These are phyloP conservation scores for Gymnosoma rotundatum DNA, from an alignment of 2,888 invertebrate species.

Conservation along the genomic window DNA sequence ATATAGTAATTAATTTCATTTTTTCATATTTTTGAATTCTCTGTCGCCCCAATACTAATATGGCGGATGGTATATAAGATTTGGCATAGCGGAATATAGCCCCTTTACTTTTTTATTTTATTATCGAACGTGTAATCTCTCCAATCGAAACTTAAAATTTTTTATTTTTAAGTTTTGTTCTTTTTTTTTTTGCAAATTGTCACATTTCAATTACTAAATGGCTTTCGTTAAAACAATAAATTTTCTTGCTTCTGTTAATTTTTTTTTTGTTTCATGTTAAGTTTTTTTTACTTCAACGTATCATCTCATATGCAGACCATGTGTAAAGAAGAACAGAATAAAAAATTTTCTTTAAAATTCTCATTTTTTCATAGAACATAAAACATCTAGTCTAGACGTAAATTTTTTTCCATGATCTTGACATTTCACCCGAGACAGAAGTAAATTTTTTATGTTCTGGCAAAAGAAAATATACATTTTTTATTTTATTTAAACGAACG, in stretches of 20 bases:
- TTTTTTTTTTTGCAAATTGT: slow-evolving; percentile 45
- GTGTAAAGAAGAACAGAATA: slow-evolving; percentile 42
- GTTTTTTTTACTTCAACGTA: slow-evolving; percentile 23
- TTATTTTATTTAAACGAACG: background rate
- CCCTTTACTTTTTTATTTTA: too few species aligned
- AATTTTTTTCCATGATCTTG: slow-evolving; percentile 68
- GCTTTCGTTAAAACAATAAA: slow-evolving; percentile 25
- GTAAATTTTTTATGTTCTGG: background rate
- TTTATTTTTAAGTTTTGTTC: too few species aligned
- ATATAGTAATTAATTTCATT: too few species aligned
- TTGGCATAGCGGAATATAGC: too few species aligned
- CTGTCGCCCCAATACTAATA: too few species aligned
- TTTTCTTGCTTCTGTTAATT: slow-evolving; percentile 27
- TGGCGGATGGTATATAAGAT: too few species aligned
- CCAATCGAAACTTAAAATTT: too few species aligned
- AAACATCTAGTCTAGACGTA: slow-evolving; percentile 60
- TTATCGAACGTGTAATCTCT: too few species aligned
- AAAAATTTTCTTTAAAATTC: slow-evolving; percentile 45
- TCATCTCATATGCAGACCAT: slow-evolving; percentile 64
- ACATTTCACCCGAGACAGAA: slow-evolving; percentile 62
- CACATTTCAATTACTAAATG: slow-evolving; percentile 39
- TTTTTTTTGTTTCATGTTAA: background rate
- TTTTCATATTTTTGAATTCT: too few species aligned
- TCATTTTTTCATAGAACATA: background rate
- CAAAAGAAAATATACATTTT: background rate